Base-by-base conservation (phyloP, 2,888 invertebrate species). In the Sphaerophoria rueppellii region DNA sequence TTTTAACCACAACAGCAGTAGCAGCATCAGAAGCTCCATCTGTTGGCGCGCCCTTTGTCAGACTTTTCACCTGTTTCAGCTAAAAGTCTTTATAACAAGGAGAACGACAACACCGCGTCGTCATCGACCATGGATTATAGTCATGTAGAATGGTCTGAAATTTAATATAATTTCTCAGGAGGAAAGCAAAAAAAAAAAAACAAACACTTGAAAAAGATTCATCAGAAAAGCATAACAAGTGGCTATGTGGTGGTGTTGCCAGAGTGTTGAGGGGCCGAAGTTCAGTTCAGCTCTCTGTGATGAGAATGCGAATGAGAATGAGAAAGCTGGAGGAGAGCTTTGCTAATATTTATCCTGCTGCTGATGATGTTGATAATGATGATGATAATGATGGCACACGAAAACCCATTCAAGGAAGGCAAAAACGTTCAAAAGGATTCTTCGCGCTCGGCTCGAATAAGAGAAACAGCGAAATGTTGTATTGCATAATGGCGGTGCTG, bases 331-430 rank as follows among this genome's bases (percentile, higher is more conserved):
- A 12, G 12, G 72, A 72, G 72, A 72, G 63, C 77, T 61, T 34
- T 76, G 82, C 78, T 82, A 82, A 82, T 82, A 82, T 82, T 82
- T 74, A 71, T 57, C 73, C 57, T 73, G 69, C 78, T 73, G 69
- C 60, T 82, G 70, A 78, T 74, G 78, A 78, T 74, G 77, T 78
- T 82, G 70, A 78, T 74, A 74, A 78, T 74, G 77, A 82, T 74
- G 65, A 74, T 73, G 74, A 63, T 48, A 74, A 70, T 69, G 65
- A 72, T 60, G 76, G 65, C 67, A 55, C 61, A 71, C 57, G 65
- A 43, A 76, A 67, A 58, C 16, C 14, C 37, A 61, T 55, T 55
- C 46, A 48, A 65, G 48, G 32, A 63, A 37, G 2, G 24, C 52
- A 70, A 48, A 52, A 50, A 60, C 43, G 43, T 40, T 76, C 76